Evolutionary conservation across 2,888 invertebrate species (phyloP), one percentile per base, ranked within the genome.

Genomic region (Acleris sparsana): DNA sequence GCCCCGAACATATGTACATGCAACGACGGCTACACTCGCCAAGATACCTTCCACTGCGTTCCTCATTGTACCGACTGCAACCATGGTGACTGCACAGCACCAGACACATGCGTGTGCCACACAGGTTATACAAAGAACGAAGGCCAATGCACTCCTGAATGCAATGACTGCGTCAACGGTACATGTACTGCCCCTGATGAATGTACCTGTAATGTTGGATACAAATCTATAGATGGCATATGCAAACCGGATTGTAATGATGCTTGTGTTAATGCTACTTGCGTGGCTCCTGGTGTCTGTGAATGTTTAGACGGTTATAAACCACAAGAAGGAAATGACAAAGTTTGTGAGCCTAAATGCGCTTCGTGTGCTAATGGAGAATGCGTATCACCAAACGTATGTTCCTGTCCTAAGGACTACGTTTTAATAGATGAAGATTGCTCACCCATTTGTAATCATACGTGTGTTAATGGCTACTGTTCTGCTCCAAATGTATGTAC

Each of bases 121-220:
- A 6, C 11, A 22, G 70, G 68, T 0, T 70, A 52, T 22, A 5
- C 18, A 3, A 48, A 1, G 33, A 43, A 33, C 5, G 22, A 29
- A 29, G 44, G 17, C 43, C 2, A 66, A 22, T 59, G 60, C 18
- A 25, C 22, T 52, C 60, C 65, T 29, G 22, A 46, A n/a, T 66
- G 65, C 46, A 29, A 53, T 39, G 25, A 18, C 2, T 91, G 90
- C 69, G 74, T 68, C 11, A 75, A 80, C 69, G 90, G 88, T 0
- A 75, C 80, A 29, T 82, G 82, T 69, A 74, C 78, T 2, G 80
- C 80, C 0, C 79, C 81, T 17, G 82, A 89, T 61, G 68, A 70
- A 3, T 92, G 92, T 69, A 73, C 72, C 9, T 89, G 89, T 65
- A 25, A 73, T 5, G 52, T 68, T 0, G 86, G 84, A 3, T 88